Conservation (phyloP, 92 coral and sea anemone genomes). For the Epizoanthus rinbou region DNA sequence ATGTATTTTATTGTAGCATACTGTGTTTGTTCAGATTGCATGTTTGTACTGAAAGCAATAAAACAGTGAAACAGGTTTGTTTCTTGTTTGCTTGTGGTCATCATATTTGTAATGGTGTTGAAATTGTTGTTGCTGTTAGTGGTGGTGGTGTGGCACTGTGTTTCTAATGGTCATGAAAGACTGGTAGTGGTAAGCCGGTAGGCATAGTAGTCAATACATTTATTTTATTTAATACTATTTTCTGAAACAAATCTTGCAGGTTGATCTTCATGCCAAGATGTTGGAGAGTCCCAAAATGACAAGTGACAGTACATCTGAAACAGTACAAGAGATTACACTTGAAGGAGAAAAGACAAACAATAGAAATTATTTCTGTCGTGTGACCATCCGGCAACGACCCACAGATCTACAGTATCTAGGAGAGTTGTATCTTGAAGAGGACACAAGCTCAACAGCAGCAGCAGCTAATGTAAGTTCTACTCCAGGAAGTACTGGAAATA, state of each 20-base stretch:
- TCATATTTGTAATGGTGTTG: no score
- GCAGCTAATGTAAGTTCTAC: slow-evolving; percentile 47
- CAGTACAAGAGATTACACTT: slow-evolving; percentile 91
- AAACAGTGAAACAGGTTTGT: no score
- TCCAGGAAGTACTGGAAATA: slow-evolving; percentile 21
- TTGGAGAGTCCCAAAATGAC: slow-evolving; percentile 90
- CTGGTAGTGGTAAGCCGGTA: no score
- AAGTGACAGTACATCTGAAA: slow-evolving; percentile 88
- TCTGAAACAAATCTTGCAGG: slow-evolving; percentile 49
- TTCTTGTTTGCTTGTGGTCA: no score
- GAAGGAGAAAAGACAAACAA: slow-evolving; percentile 98
- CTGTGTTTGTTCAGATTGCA: no score
- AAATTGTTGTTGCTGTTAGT: no score
- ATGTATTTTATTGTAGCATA: no score
- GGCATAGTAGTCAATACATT: no score
- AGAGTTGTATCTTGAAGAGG: slow-evolving; percentile 95
- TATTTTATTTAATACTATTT: neutral
- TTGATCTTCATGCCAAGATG: slow-evolving; percentile 89
- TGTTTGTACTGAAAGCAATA: no score
- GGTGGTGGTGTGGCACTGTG: no score
- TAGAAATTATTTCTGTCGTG: slow-evolving; percentile 96
- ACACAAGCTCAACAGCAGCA: slow-evolving; percentile 59
- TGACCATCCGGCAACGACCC: slow-evolving; percentile 97
- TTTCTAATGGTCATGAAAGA: no score
- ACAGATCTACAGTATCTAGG: slow-evolving; percentile 96